A percentile compares a stretch with the other conserved stretches of the same genome.
These are phyloP conservation scores for Alfaro cultratus DNA, from an alignment of 2,797 vertebrate species.

Conservation along the genomic window DNA sequence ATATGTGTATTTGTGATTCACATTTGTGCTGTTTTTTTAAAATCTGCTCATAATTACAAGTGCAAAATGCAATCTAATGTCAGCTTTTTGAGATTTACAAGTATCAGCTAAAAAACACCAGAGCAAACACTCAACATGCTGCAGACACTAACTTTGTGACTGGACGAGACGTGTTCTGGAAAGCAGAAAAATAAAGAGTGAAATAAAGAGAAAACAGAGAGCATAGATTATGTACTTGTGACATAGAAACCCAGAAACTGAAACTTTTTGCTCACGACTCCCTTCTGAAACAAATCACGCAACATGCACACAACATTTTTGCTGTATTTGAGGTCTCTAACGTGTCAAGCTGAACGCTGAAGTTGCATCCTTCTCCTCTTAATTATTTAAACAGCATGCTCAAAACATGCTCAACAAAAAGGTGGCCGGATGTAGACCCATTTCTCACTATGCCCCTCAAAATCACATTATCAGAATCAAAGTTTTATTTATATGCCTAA, in stretches of 20 bases:
- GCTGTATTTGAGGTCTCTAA: neutral
- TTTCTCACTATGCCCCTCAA: neutral
- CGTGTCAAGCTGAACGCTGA: neutral
- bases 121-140: slow-evolving; percentile 43
- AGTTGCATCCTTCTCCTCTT: neutral
- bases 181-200: slow-evolving; percentile 49
- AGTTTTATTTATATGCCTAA: neutral
- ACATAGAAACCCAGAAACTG: neutral
- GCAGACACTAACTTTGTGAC: slow-evolving; percentile 76
- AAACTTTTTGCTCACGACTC: slow-evolving; percentile 1
- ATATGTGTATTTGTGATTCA: neutral
- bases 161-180: slow-evolving; percentile 61
- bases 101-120: slow-evolving; percentile 9
- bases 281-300: slow-evolving; percentile 64
- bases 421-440: neutral
- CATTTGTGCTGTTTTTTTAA: neutral
- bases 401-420: neutral
- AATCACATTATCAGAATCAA: neutral
- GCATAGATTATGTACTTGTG: neutral
- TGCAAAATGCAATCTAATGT: neutral
- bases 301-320: slow-evolving; percentile 46
- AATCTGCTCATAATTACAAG: neutral
- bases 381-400: neutral
- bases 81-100: neutral
- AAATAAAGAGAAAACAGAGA: slow-evolving; percentile 36